Percentiles rank a stretch among this genome's conserved stretches.
These are phyloP conservation scores for Nematopogon swammerdamellus DNA, from an alignment of 2,888 invertebrate species.

Conservation along the genomic window DNA sequence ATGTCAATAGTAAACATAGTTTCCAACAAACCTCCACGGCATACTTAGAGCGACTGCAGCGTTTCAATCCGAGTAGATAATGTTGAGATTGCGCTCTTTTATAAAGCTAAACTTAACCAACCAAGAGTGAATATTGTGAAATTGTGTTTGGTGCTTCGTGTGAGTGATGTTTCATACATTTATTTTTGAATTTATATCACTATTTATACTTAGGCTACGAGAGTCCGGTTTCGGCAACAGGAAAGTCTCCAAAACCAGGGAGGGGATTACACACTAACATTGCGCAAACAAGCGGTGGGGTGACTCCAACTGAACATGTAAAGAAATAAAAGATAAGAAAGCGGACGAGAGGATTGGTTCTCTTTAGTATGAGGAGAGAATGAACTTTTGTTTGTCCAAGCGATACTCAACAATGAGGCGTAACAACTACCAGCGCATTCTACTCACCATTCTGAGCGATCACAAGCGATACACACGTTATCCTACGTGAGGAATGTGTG, in stretches of 20 bases:
- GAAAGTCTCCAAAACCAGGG: conserved; percentile 32
- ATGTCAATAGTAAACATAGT: not conserved
- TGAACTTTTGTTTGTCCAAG: too few relatives aligned
- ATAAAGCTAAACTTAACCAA: not conserved
- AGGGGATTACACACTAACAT: not conserved
- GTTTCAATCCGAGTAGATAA: not conserved
- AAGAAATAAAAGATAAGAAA: conserved; percentile 5
- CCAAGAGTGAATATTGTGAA: conserved; percentile 7
- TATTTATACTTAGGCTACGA: conserved; percentile 35
- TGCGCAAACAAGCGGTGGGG: conserved; percentile 12
- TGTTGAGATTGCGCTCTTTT: not conserved
- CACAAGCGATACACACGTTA: too few relatives aligned
- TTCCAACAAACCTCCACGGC: not conserved
- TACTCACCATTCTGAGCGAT: too few relatives aligned
- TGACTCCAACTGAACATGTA: conserved; percentile 7
- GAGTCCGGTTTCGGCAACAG: conserved; percentile 51
- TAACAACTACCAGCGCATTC: too few relatives aligned
- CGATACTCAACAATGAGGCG: too few relatives aligned
- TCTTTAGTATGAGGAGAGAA: not conserved
- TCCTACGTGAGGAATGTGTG: too few relatives aligned
- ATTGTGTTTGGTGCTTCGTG: conserved; percentile 34
- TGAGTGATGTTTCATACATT: conserved; percentile 50
- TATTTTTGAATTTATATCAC: conserved; percentile 50
- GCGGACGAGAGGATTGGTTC: conserved; percentile 4
- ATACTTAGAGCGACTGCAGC: too few relatives aligned